These are phyloP conservation scores for Columba guinea DNA, from an alignment of 2,797 vertebrate species.

Conservation along the genomic window DNA sequence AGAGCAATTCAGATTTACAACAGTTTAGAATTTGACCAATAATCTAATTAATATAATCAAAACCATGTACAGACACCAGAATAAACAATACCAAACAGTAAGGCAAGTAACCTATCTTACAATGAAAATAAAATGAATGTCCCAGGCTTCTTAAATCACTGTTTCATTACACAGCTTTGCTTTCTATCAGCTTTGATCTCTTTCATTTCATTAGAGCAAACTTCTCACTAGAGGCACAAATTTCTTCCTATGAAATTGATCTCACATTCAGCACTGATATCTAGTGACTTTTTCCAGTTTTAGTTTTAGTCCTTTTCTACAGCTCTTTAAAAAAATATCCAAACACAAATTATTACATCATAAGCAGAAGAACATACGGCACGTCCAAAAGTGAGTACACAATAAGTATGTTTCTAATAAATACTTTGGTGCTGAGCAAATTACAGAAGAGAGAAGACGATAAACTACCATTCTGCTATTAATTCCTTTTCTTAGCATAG, in stretches of 20 bases:
- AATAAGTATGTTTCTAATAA: conserved; percentile 59
- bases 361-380: conserved; percentile 18
- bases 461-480: conserved; percentile 19
- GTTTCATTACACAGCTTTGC: conserved; percentile 72
- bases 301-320: conserved; percentile 33
- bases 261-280: conserved; percentile 63
- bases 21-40: conserved; percentile 63
- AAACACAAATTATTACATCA: conserved; percentile 44
- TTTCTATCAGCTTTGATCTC: conserved; percentile 80
- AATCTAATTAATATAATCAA: conserved; percentile 79
- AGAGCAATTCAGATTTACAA: conserved; percentile 54
- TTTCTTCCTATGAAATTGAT: conserved; percentile 74
- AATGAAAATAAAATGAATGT: conserved; percentile 75
- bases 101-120: conserved; percentile 75
- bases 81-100: conserved; percentile 71
- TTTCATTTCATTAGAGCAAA: conserved; percentile 74
- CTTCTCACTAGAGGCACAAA: conserved; percentile 72
- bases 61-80: conserved; percentile 70
- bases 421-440: conserved; percentile 42
- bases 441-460: conserved; percentile 28
- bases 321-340: not conserved
- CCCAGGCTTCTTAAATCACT: conserved; percentile 77
- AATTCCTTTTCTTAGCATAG: conserved; percentile 16
- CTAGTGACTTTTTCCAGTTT: conserved; percentile 66
- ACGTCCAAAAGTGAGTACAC: not conserved